Evolutionary conservation across 2,113 vertebrate genomes (phyloP).

Genomic region (Pterocles orientalis): DNA sequence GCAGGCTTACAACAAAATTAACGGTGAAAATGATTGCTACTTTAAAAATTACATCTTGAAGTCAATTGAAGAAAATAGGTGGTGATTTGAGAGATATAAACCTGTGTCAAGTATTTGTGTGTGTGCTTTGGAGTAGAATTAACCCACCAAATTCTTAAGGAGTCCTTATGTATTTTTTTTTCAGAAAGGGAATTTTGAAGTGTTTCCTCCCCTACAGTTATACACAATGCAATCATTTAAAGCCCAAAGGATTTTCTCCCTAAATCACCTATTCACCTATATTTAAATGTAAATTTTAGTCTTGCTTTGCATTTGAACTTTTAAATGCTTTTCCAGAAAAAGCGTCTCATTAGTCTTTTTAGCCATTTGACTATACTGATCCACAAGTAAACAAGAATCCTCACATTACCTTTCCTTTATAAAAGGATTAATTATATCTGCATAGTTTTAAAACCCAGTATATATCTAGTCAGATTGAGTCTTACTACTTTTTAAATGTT

Average conservation of each 20-base stretch:
- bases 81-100: background rate
- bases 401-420: background rate
- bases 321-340: background rate
- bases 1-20: background rate
- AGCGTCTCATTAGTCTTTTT: background rate
- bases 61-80: background rate
- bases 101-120: background rate
- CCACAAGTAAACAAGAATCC: background rate
- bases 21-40: background rate
- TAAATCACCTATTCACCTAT: background rate
- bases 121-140: accelerated
- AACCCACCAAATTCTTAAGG: background rate
- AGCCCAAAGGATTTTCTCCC: background rate
- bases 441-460: background rate
- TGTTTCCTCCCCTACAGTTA: background rate
- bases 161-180: background rate
- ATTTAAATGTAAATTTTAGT: background rate
- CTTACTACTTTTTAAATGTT: background rate
- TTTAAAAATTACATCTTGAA: background rate
- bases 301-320: constrained; percentile 32
- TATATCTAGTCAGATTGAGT: background rate
- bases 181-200: background rate
- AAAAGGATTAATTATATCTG: background rate
- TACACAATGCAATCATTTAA: accelerated
- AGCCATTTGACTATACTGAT: background rate